phyloP scores from a whole-genome alignment of 2,113 vertebrate species.

The Chauna torquata region DNA sequence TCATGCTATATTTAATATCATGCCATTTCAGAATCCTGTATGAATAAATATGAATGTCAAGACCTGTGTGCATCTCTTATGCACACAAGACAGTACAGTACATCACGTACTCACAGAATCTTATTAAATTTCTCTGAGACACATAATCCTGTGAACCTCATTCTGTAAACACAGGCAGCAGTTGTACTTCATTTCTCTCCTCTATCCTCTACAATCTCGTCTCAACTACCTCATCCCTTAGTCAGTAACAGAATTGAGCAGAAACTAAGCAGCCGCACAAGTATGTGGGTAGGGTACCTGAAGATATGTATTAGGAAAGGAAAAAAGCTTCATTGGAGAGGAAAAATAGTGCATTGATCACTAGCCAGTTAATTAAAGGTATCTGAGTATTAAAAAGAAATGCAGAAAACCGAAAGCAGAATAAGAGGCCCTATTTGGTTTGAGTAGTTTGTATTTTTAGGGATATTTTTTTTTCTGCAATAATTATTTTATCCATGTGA shows the following conservation, averaged over 20 bases:
- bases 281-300: background rate
- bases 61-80: conserved; percentile 51
- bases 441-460: background rate
- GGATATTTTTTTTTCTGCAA: background rate
- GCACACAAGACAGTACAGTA: conserved; percentile 42
- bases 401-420: background rate
- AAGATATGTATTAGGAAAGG: background rate
- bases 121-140: conserved; percentile 62
- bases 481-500: background rate
- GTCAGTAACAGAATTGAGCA: background rate
- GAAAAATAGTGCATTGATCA: background rate
- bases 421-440: background rate
- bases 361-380: background rate
- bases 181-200: conserved; percentile 29
- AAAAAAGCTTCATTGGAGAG: background rate
- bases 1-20: conserved; percentile 58
- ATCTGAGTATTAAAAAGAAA: background rate
- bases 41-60: conserved; percentile 70
- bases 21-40: conserved; percentile 44
- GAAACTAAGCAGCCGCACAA: background rate
- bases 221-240: background rate
- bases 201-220: background rate
- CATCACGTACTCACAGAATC: conserved; percentile 47
- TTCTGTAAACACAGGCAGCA: conserved; percentile 55
- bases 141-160: conserved; percentile 54